A percentile compares a stretch with the other conserved stretches of the same genome.
Conservation (phyloP, 2,113 vertebrate species). For the Eclectus roratus region DNA sequence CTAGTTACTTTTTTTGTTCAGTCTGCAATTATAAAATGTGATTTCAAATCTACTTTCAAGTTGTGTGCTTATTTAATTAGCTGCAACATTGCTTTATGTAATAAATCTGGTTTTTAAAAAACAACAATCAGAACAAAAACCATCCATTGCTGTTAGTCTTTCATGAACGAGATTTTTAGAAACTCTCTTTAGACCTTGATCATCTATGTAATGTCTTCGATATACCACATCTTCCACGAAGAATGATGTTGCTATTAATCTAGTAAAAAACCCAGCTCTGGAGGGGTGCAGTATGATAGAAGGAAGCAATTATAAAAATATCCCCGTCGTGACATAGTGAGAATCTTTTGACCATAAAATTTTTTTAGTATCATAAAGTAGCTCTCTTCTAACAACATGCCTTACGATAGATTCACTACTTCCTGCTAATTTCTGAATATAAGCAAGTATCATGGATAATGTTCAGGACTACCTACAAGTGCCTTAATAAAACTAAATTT, state of each 20-base stretch:
- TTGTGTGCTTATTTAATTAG: neutral
- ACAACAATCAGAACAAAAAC: neutral
- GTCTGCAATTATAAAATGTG: neutral
- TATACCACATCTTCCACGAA: neutral
- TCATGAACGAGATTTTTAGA: neutral
- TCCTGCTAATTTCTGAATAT: neutral
- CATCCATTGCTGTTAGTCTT: neutral
- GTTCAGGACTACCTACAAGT: neutral
- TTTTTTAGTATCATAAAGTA: neutral
- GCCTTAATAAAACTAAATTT: neutral
- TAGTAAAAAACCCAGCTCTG: neutral
- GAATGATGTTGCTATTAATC: neutral
- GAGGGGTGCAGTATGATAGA: neutral
- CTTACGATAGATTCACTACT: neutral
- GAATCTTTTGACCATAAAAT: neutral
- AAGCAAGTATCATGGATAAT: neutral
- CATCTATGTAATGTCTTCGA: neutral
- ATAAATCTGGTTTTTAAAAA: neutral
- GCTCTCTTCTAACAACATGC: neutral
- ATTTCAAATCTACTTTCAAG: neutral
- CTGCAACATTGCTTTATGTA: neutral
- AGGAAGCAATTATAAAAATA: neutral
- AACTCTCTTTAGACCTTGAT: neutral
- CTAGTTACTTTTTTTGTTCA: neutral
- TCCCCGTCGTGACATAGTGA: neutral